Evolutionary conservation across 2,888 invertebrate species (phyloP), one percentile per base, ranked within the genome.

Genomic region (Lepidochrysops patricia): DNA sequence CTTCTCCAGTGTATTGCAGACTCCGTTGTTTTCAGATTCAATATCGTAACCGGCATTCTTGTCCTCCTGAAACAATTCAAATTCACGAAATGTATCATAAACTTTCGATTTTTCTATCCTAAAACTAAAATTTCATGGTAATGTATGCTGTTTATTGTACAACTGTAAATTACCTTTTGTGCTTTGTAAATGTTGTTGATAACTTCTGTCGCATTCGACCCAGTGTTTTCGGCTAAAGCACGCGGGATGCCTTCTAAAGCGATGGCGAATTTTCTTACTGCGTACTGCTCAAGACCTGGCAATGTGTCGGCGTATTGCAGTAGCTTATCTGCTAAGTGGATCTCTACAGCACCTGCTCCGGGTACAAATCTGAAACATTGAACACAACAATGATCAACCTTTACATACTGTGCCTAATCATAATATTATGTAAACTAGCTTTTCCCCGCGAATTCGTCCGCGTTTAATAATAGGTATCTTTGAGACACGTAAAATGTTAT

Each of bases 281-380:
- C 96, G 83, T 99, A 99, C 76, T 99, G 99, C 74, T 98, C 98
- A 62, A 99, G 88, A 0, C 99, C 99, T 0, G 98, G 96, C 60
- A 97, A 90, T 4, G 96, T 97, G 73, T 98, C 97, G 0, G 97
- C 98, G 76, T 94, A 98, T 59, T 94, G 92, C 4, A 95, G 90
- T 13, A 99, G 91, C 73, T 95, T 94, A 63, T 94, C 93, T 0
- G 98, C 97, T 61, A 99, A 83, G 86, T 98, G 97, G 60, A 98
- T 94, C 90, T 99, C 99, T 1, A 93, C 93, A 2, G 99, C 98
- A 52, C 99, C 99, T 59, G 97, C 99, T 57, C 99, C 99, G 50
- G 99, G 93, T 23, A 99, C 79, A 71, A 97, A 93, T 69, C 92
- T 91, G 62, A 1, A 64, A 64, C 25, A n/a, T n/a, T n/a, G n/a